Conservation (phyloP, 2,113 vertebrate species). For the Leptobrachium ailaonicum region DNA sequence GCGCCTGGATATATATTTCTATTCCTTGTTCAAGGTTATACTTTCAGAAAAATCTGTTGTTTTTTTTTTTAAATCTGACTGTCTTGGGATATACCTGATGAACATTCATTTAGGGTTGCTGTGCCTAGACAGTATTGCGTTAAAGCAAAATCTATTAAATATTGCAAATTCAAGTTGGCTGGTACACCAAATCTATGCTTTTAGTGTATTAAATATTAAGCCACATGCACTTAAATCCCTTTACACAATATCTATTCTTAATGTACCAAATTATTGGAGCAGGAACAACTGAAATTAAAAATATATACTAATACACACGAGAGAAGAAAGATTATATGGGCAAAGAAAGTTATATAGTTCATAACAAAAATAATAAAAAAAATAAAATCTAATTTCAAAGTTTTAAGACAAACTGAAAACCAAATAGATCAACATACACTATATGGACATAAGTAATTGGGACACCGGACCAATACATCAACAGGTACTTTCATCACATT, state of each 20-base stretch:
- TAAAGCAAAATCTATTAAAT: conserved; percentile 47
- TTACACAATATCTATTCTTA: conserved; percentile 11
- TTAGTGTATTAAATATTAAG: conserved; percentile 49
- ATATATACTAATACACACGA: background rate
- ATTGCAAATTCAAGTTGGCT: conserved; percentile 33
- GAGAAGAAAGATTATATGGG: background rate
- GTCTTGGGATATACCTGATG: conserved; percentile 10
- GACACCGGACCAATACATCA: no score
- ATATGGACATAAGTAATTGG: no score
- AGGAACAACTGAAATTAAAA: background rate
- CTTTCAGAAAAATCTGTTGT: no score
- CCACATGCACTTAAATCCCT: conserved; percentile 32
- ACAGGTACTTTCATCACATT: no score
- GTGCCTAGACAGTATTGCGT: conserved; percentile 14
- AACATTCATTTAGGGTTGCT: conserved; percentile 19
- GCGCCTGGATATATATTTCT: no score
- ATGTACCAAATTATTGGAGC: no score
- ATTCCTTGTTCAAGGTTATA: background rate
- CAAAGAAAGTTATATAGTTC: no score
- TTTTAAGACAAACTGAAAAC: no score
- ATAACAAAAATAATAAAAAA: no score
- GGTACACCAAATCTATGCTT: conserved; percentile 39
- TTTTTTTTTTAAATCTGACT: no score
- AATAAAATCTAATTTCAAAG: no score
- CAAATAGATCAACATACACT: no score